Conservation (phyloP, 2,797 vertebrate genomes). For the Chelidonichthys spinosus region DNA sequence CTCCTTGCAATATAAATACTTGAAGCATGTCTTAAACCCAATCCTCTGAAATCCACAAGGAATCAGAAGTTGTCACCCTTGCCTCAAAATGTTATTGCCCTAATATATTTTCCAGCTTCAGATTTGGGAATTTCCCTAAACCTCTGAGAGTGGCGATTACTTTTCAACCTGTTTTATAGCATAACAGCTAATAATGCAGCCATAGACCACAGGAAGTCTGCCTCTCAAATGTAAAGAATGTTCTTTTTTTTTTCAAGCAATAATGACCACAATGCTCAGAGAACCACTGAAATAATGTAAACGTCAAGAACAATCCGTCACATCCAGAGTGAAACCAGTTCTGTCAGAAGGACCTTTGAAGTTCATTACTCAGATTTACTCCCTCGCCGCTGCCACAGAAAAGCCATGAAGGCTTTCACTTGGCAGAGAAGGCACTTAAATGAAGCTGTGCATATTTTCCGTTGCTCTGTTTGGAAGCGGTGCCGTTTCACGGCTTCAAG, state of each 20-base stretch:
- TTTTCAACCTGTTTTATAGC: slow-evolving; percentile 2
- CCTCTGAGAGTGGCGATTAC: not conserved
- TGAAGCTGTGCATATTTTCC: slow-evolving; percentile 73
- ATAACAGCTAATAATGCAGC: not conserved
- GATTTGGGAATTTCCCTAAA: slow-evolving; percentile 12
- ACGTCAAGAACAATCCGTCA: slow-evolving; percentile 26
- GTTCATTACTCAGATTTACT: slow-evolving; percentile 57
- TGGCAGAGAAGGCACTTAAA: slow-evolving; percentile 61
- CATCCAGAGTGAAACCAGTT: slow-evolving; percentile 24
- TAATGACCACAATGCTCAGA: not conserved
- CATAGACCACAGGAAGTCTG: not conserved
- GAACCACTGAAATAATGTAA: slow-evolving; percentile 10
- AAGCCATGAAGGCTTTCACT: slow-evolving; percentile 50
- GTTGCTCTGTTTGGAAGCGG: slow-evolving; percentile 54
- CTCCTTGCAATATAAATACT: slow-evolving; percentile 8
- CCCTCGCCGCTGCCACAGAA: slow-evolving; percentile 51
- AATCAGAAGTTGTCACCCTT: slow-evolving; percentile 25
- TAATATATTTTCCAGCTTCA: slow-evolving; percentile 12
- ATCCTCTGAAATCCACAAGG: slow-evolving; percentile 23
- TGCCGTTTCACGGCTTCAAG: slow-evolving; percentile 33
- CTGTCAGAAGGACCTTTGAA: slow-evolving; percentile 45
- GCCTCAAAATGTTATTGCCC: slow-evolving; percentile 11
- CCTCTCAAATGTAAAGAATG: not conserved
- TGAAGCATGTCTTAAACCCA: slow-evolving; percentile 20
- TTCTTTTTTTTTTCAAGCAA: not conserved